Percentiles rank a stretch among this genome's conserved stretches.
Conservation (phyloP, 2,888 invertebrate species). For the Volucella inanis region DNA sequence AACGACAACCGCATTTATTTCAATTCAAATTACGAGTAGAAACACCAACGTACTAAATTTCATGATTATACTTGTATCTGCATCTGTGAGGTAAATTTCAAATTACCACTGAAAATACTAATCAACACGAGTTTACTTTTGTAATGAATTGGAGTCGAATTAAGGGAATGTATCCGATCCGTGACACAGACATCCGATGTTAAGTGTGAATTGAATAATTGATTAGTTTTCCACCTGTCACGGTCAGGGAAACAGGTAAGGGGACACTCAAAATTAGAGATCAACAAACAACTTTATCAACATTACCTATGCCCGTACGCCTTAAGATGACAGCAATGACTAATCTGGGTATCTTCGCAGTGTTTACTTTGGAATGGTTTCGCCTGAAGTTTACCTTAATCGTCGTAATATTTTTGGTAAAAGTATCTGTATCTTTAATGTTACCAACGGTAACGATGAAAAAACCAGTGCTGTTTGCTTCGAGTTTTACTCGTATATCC, state of each 20-base stretch:
- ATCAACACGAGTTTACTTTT: slow-evolving; percentile 50
- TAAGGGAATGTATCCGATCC: slow-evolving; percentile 47
- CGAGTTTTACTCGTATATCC: slow-evolving; percentile 2
- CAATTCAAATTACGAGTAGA: slow-evolving; percentile 27
- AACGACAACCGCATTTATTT: slow-evolving; percentile 4
- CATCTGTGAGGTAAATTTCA: slow-evolving; percentile 32
- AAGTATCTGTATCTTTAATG: slow-evolving; percentile 1
- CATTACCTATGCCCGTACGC: not conserved
- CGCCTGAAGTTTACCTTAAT: not conserved
- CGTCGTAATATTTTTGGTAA: not conserved
- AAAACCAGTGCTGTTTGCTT: slow-evolving; percentile 36
- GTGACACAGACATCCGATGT: slow-evolving; percentile 63
- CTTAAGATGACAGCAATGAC: slow-evolving; percentile 16
- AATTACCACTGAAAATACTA: slow-evolving; percentile 51
- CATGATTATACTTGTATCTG: too few species aligned
- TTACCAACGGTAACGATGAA: not conserved
- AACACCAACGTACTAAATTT: slow-evolving; percentile 9
- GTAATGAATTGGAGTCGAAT: slow-evolving; percentile 60
- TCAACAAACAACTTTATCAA: not conserved
- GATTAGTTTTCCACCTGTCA: slow-evolving; percentile 19
- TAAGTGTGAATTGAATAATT: slow-evolving; percentile 52
- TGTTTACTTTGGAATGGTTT: slow-evolving; percentile 10
- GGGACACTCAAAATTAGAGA: not conserved
- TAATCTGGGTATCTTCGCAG: slow-evolving; percentile 16
- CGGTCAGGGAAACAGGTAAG: not conserved